Percentiles rank a stretch among this genome's conserved stretches.
Conservation (phyloP, 2,888 invertebrate species). For the Mythimna lalbum region DNA sequence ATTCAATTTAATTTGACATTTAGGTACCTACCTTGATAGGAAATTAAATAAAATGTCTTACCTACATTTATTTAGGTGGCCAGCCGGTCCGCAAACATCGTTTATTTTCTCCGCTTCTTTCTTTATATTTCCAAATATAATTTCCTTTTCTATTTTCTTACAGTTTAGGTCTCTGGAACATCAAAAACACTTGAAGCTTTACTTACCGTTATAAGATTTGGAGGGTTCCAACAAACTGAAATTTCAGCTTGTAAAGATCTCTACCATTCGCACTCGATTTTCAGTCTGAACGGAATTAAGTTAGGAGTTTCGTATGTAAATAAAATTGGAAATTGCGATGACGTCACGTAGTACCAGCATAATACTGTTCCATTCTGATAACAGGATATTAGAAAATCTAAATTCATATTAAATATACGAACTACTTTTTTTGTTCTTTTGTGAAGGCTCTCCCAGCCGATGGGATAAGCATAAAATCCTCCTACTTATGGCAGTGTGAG, state of each 20-base stretch:
- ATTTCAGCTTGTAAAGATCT: constrained; percentile 50
- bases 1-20: constrained; percentile 11
- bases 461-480: constrained; percentile 33
- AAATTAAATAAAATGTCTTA: constrained; percentile 17
- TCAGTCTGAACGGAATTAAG: constrained; percentile 55
- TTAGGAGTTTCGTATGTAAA: constrained; percentile 61
- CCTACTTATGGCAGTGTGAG: constrained; percentile 35
- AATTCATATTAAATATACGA: constrained; percentile 36
- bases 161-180: constrained; percentile 23
- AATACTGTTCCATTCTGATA: constrained; percentile 32
- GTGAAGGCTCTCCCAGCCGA: background rate
- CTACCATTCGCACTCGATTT: constrained; percentile 58
- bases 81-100: constrained; percentile 20
- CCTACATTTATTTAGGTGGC: constrained; percentile 17
- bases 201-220: constrained; percentile 48
- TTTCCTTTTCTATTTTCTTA: constrained; percentile 41
- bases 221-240: constrained; percentile 48
- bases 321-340: constrained; percentile 57
- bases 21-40: background rate
- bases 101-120: constrained; percentile 23
- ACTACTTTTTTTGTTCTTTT: constrained; percentile 32
- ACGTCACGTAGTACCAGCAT: constrained; percentile 53
- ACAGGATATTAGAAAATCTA: constrained; percentile 28
- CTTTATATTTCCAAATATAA: constrained; percentile 32
- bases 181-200: constrained; percentile 48